phyloP scores from a whole-genome alignment of 2,113 vertebrate genomes.

The Petroica traversi region DNA sequence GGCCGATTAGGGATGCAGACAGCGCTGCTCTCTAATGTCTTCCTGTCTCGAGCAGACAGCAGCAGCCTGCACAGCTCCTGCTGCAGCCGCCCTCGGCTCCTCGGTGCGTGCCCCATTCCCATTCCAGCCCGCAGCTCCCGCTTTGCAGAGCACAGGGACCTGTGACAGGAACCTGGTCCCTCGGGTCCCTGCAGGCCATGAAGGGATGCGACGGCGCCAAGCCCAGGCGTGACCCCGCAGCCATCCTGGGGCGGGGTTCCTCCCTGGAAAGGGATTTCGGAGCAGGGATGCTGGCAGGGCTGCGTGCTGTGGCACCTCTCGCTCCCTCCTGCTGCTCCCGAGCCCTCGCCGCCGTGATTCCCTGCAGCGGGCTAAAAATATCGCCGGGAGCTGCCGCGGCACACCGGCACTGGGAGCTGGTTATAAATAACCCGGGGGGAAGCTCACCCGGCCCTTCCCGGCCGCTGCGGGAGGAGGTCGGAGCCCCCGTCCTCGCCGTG shows the following conservation, averaged over 20 bases:
- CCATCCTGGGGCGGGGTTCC: background rate
- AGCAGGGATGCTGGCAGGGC: background rate
- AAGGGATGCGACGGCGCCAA: rapidly evolving
- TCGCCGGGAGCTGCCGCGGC: constrained; percentile 30
- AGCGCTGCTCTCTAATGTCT: background rate
- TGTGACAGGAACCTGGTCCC: background rate
- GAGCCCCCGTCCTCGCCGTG: background rate
- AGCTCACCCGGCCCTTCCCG: background rate
- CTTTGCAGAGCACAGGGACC: rapidly evolving
- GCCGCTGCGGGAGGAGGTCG: background rate
- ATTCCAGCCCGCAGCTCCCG: background rate
- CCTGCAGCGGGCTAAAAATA: constrained; percentile 64
- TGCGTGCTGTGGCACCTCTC: background rate
- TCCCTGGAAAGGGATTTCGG: background rate
- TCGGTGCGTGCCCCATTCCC: background rate
- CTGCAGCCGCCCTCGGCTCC: background rate
- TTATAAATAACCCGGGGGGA: constrained; percentile 24
- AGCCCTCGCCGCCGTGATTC: background rate
- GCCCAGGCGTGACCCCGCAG: background rate
- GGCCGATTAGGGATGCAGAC: constrained; percentile 47
- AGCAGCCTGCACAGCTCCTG: background rate
- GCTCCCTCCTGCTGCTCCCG: background rate
- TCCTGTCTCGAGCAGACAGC: background rate
- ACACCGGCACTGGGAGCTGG: background rate
- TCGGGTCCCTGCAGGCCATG: rapidly evolving